A percentile compares a stretch with the other conserved stretches of the same genome.
Evolutionary conservation across 1,140 invertebrate species (phyloP).

Genomic region (Diabrotica undecimpunctata): DNA sequence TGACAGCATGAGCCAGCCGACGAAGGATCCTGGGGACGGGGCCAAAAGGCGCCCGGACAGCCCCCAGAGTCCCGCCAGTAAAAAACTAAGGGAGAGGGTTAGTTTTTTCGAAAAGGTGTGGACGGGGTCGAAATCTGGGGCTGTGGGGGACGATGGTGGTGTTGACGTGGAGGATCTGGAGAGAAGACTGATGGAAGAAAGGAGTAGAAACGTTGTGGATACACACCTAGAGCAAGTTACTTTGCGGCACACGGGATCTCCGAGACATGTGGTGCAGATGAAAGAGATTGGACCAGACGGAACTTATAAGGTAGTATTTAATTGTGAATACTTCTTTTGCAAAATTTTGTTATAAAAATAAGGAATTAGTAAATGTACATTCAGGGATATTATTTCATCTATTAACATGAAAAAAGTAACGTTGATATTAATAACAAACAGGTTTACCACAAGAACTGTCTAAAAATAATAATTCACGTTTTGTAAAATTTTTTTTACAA

Average conservation of each 20-base stretch:
- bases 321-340: background rate
- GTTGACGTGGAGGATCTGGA: conserved; percentile 60
- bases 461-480: too few species aligned
- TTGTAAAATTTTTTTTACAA: too few species aligned
- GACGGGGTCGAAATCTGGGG: conserved; percentile 52
- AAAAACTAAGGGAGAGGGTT: conserved; percentile 64
- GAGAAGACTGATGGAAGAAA: conserved; percentile 54
- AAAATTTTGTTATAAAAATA: too few species aligned
- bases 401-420: too few species aligned
- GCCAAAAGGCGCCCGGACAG: conserved; percentile 32
- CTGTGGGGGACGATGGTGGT: conserved; percentile 54
- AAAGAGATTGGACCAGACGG: conserved; percentile 32
- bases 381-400: too few species aligned
- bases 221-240: conserved; percentile 56
- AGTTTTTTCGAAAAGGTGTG: conserved; percentile 75
- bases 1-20: conserved; percentile 32
- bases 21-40: conserved; percentile 28
- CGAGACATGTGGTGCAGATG: conserved; percentile 43
- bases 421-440: too few species aligned
- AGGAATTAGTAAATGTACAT: too few species aligned
- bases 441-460: too few species aligned
- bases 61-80: conserved; percentile 28
- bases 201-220: conserved; percentile 51
- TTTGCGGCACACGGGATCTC: conserved; percentile 54
- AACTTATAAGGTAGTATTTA: conserved; percentile 33